phyloP scores from a whole-genome alignment of 2,797 vertebrate species.

The Falco concolor region DNA sequence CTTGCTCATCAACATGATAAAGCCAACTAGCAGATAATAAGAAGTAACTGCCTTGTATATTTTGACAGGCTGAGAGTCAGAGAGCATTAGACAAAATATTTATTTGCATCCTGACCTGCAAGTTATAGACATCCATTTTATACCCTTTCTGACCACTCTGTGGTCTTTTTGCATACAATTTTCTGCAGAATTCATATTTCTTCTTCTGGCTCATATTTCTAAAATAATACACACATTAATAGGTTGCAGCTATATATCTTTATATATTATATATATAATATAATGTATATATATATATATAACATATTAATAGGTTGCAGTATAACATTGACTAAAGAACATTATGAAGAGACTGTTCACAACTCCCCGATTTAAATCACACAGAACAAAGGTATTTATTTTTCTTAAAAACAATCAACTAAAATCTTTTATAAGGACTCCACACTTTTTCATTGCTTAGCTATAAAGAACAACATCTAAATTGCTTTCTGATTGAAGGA shows the following conservation, averaged over 20 bases:
- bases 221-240: neutral
- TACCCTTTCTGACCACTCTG: neutral
- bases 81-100: neutral
- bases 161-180: neutral
- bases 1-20: neutral
- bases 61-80: neutral
- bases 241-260: neutral
- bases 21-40: neutral
- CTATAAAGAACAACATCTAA: neutral
- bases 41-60: neutral
- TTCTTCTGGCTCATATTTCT: neutral
- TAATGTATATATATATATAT: no score
- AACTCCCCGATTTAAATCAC: neutral
- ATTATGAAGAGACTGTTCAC: neutral
- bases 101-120: neutral
- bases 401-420: neutral
- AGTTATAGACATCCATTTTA: neutral
- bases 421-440: neutral
- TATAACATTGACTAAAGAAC: neutral
- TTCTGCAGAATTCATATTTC: neutral
- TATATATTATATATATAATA: no score
- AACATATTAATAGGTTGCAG: neutral
- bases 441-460: neutral
- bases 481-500: constrained; percentile 34
- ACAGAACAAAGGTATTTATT: neutral